phyloP scores from a whole-genome alignment of 2,888 invertebrate species.

The Onchidella celtica region DNA sequence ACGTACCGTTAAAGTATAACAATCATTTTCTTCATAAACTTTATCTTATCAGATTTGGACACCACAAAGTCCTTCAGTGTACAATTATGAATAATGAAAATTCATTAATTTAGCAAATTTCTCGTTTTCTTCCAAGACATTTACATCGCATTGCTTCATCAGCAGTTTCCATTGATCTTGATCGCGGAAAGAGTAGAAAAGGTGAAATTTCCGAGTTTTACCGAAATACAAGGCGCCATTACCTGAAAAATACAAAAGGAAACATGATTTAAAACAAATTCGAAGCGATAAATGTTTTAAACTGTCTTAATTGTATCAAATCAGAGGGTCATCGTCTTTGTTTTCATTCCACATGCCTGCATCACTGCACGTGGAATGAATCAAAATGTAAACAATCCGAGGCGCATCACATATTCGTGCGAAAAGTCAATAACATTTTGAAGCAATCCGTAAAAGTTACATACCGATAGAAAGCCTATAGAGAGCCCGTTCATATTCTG shows the following conservation, averaged over 20 bases:
- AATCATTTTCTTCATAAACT: background rate
- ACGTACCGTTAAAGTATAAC: constrained; percentile 6
- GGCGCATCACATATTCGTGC: background rate
- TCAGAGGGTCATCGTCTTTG: background rate
- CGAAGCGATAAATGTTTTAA: background rate
- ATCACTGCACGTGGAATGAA: constrained; percentile 33
- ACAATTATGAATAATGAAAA: background rate
- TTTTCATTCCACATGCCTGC: background rate
- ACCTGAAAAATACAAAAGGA: constrained; percentile 36
- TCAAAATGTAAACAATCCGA: constrained; percentile 48
- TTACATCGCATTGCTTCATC: constrained; percentile 29
- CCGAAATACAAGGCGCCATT: constrained; percentile 38
- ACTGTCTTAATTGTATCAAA: background rate
- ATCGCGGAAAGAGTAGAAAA: constrained; percentile 23
- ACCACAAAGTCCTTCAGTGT: background rate
- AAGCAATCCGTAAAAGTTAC: constrained; percentile 18
- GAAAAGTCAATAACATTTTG: background rate
- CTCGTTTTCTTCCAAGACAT: constrained; percentile 15
- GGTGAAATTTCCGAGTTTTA: constrained; percentile 36
- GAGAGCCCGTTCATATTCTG: background rate
- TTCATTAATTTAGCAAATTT: background rate
- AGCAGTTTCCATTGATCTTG: constrained; percentile 36
- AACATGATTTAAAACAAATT: background rate
- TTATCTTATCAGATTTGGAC: background rate
- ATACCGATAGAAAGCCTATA: constrained; percentile 37